phyloP scores from a whole-genome alignment of 2,888 invertebrate species.

The Tetragonula carbonaria region DNA sequence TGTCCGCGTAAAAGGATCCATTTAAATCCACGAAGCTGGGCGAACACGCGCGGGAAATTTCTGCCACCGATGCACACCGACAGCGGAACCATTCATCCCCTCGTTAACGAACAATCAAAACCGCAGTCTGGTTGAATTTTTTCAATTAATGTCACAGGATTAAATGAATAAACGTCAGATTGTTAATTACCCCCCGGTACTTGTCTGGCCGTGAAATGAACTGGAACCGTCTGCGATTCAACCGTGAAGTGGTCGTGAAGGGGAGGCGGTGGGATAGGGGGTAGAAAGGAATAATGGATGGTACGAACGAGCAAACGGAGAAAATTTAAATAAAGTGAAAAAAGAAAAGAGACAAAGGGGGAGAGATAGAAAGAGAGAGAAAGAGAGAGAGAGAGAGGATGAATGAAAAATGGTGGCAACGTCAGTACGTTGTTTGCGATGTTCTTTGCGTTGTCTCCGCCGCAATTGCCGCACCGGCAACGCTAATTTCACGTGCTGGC shows the following conservation, averaged over 20 bases:
- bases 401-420: not conserved
- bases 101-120: slow-evolving; percentile 64
- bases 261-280: too few relatives aligned
- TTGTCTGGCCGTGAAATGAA: not conserved
- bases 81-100: slow-evolving; percentile 37
- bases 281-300: not conserved
- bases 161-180: slow-evolving; percentile 54
- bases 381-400: too few relatives aligned
- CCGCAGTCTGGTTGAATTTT: slow-evolving; percentile 42
- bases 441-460: slow-evolving; percentile 4
- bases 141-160: slow-evolving; percentile 58
- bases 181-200: slow-evolving; percentile 28
- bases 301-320: not conserved
- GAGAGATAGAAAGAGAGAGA: not conserved
- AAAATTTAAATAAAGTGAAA: not conserved
- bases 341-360: not conserved
- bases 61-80: slow-evolving; percentile 36
- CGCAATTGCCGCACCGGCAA: slow-evolving; percentile 26
- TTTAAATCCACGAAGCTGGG: slow-evolving; percentile 63
- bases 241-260: not conserved
- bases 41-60: slow-evolving; percentile 60
- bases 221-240: slow-evolving; percentile 8
- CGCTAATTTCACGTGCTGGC: slow-evolving; percentile 46
- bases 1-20: slow-evolving; percentile 69
- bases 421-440: slow-evolving; percentile 9